Evolutionary conservation across 1,140 invertebrate species (phyloP).

Genomic region (Platorchestia sp.): DNA sequence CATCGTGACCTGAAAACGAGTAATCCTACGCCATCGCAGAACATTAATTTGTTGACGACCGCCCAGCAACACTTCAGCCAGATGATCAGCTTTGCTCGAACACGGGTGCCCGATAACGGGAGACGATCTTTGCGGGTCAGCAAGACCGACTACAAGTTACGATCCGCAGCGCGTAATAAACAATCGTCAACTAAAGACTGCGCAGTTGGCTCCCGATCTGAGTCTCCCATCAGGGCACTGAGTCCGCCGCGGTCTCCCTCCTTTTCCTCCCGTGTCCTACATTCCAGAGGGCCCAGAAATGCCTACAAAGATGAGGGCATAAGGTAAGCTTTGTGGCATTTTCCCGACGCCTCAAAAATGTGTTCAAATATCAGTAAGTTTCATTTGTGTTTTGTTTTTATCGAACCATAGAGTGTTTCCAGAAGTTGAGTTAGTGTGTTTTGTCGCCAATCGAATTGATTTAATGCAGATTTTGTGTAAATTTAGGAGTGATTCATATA

Average conservation of each 20-base stretch:
- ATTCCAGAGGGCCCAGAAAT: neutral
- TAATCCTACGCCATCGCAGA: neutral
- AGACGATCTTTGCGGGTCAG: neutral
- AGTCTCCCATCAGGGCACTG: neutral
- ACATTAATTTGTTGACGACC: neutral
- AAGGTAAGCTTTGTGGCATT: neutral
- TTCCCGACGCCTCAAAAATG: neutral
- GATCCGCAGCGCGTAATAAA: neutral
- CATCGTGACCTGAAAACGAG: neutral
- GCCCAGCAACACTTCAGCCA: neutral
- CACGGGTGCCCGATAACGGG: neutral
- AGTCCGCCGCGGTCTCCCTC: neutral
- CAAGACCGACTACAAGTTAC: neutral
- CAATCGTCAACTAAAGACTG: neutral
- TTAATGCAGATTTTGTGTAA: neutral
- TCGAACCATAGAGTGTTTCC: neutral
- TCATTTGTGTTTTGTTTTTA: neutral
- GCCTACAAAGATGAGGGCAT: neutral
- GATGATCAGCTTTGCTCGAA: slow-evolving; percentile 23
- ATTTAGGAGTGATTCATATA: neutral
- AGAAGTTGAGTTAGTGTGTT: neutral
- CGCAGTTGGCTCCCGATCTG: neutral
- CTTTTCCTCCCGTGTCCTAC: neutral
- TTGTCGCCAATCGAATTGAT: neutral
- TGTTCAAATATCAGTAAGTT: neutral